Conservation (phyloP, 2,888 invertebrate species). For the Hydroisotoma schaefferi region DNA sequence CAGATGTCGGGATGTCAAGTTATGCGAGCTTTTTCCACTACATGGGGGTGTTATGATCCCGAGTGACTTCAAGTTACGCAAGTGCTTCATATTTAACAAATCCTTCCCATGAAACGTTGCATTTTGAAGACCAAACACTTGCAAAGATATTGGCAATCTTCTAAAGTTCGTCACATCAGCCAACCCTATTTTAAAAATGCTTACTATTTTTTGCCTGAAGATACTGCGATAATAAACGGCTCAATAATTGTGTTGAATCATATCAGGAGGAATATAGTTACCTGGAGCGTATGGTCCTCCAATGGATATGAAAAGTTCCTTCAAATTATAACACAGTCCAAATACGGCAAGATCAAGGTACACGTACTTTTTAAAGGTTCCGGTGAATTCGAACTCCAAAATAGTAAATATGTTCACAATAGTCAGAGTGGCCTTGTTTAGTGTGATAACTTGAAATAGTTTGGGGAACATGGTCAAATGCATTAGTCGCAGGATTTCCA, state of each 20-base stretch:
- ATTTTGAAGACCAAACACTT: conserved; percentile 11
- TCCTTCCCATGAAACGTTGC: not conserved
- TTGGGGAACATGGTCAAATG: not conserved
- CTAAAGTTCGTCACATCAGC: conserved; percentile 9
- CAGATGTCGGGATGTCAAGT: no score
- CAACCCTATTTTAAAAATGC: not conserved
- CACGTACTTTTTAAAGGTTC: not conserved
- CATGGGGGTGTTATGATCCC: no score
- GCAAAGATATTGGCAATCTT: conserved; percentile 6
- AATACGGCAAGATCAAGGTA: conserved; percentile 7
- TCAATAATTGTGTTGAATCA: no score
- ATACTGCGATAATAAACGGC: not conserved
- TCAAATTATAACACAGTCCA: not conserved
- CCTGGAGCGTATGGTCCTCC: not conserved
- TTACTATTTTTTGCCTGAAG: not conserved
- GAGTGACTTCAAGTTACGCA: no score
- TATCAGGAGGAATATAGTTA: no score
- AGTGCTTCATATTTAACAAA: no score
- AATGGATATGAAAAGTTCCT: conserved; percentile 15
- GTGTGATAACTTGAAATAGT: not conserved
- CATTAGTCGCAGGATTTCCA: conserved; percentile 6
- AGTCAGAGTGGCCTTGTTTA: conserved; percentile 7
- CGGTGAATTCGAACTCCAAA: not conserved
- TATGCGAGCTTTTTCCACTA: no score
- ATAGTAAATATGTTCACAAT: conserved; percentile 2